Evolutionary conservation across 2,797 vertebrate genomes (phyloP).

Genomic region (Coilia nasus): DNA sequence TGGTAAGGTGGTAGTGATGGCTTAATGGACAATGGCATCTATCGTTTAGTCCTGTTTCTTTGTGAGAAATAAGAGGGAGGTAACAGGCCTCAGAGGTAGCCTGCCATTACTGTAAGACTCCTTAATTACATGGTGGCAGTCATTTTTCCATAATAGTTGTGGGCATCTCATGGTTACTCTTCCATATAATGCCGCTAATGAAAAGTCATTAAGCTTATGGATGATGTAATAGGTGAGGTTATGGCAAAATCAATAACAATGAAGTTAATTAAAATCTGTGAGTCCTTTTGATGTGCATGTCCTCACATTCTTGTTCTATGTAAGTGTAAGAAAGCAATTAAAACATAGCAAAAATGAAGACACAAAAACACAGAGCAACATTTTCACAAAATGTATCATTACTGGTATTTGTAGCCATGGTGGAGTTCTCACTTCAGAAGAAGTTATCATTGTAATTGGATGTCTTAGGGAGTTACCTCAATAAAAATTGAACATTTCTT

Average conservation of each 20-base stretch:
- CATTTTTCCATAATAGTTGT: conserved; percentile 36
- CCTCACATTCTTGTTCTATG: not conserved
- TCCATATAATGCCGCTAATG: conserved; percentile 64
- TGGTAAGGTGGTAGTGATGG: too few relatives aligned
- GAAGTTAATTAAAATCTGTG: conserved; percentile 67
- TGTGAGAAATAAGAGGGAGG: too few relatives aligned
- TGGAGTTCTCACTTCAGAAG: not conserved
- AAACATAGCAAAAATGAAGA: not conserved
- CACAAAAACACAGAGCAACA: not conserved
- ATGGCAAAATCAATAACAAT: conserved; percentile 76
- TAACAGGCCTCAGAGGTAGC: too few relatives aligned
- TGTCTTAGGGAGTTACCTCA: not conserved
- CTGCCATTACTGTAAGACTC: not conserved
- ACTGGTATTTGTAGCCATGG: not conserved
- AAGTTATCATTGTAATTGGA: not conserved
- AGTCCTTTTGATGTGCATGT: not conserved
- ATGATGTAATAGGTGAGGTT: conserved; percentile 73
- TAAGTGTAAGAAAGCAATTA: not conserved
- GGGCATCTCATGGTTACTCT: conserved; percentile 72
- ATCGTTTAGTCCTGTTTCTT: too few relatives aligned
- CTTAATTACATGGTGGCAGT: conserved; percentile 9
- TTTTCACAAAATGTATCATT: not conserved
- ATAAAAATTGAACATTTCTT: not conserved
- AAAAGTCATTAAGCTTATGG: conserved; percentile 74
- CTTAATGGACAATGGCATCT: too few relatives aligned